These are phyloP conservation scores for Helicorthomorpha holstii DNA, from an alignment of 1,140 invertebrate genomes.

Conservation along the genomic window DNA sequence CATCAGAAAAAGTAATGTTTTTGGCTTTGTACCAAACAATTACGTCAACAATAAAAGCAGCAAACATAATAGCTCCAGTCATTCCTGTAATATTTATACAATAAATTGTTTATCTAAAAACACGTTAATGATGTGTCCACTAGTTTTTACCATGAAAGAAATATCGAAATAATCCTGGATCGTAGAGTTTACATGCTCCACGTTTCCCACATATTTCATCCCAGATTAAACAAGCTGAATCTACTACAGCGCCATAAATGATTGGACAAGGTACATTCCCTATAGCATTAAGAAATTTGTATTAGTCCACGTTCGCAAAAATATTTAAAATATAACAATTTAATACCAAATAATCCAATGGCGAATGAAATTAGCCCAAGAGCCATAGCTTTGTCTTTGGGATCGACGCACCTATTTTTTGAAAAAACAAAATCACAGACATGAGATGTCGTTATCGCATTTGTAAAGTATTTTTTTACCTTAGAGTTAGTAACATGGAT, in stretches of 20 bases:
- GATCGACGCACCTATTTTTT: constrained; percentile 61
- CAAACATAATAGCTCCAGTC: constrained; percentile 56
- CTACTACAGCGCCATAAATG: constrained; percentile 76
- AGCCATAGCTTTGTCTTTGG: constrained; percentile 83
- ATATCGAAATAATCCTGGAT: constrained; percentile 59
- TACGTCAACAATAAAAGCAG: constrained; percentile 63
- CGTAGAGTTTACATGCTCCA: constrained; percentile 69
- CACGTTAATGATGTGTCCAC: neutral
- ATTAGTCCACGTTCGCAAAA: neutral
- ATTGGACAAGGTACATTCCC: constrained; percentile 82
- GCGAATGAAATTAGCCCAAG: constrained; percentile 83
- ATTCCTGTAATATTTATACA: constrained; percentile 37
- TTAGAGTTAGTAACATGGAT: constrained; percentile 67
- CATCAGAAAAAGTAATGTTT: constrained; percentile 49
- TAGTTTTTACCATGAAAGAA: constrained; percentile 57
- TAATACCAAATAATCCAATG: constrained; percentile 74
- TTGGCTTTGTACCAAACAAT: constrained; percentile 65
- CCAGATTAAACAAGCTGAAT: constrained; percentile 77
- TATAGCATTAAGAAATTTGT: constrained; percentile 19
- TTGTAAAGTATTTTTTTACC: constrained; percentile 10
- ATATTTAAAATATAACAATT: neutral
- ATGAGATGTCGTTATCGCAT: neutral
- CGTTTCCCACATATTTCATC: constrained; percentile 58
- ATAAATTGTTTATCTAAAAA: neutral
- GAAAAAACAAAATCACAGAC: neutral